Percentiles rank a stretch among this genome's conserved stretches.
Conservation (phyloP, 2,113 vertebrate species). For the Ornithorhynchus anatinus region DNA sequence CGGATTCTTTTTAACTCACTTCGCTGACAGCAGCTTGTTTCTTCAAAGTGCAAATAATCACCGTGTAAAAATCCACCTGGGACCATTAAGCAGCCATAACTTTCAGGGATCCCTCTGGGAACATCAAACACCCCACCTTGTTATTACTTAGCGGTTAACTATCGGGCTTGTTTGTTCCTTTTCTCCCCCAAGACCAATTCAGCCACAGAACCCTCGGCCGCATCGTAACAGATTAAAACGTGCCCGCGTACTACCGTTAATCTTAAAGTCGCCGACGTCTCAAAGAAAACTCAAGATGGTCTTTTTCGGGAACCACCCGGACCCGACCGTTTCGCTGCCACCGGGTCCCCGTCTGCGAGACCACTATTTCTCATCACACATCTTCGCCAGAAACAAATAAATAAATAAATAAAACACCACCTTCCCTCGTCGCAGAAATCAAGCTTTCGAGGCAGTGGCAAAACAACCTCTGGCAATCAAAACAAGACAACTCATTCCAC, state of each 20-base stretch:
- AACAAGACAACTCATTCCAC: too few relatives aligned
- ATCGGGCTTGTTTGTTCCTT: background rate
- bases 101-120: conserved; percentile 8
- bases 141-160: conserved; percentile 24
- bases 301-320: conserved; percentile 16
- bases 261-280: conserved; percentile 6
- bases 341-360: too few relatives aligned
- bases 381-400: too few relatives aligned
- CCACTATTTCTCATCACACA: too few relatives aligned
- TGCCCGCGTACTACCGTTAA: background rate
- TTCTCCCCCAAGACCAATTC: conserved; percentile 28
- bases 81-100: conserved; percentile 2
- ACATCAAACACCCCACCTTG: background rate
- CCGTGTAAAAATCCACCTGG: background rate
- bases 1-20: conserved; percentile 1
- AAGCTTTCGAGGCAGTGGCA: too few relatives aligned
- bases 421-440: too few relatives aligned
- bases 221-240: background rate
- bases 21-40: conserved; percentile 37
- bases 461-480: too few relatives aligned
- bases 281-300: conserved; percentile 24
- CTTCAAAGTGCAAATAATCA: conserved; percentile 41
- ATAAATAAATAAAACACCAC: too few relatives aligned
- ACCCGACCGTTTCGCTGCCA: conserved; percentile 23
- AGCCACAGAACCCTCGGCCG: background rate